Evolutionary conservation across 2,113 vertebrate genomes (phyloP), one percentile per base, ranked within the genome.

Genomic region (Perccottus glenii): DNA sequence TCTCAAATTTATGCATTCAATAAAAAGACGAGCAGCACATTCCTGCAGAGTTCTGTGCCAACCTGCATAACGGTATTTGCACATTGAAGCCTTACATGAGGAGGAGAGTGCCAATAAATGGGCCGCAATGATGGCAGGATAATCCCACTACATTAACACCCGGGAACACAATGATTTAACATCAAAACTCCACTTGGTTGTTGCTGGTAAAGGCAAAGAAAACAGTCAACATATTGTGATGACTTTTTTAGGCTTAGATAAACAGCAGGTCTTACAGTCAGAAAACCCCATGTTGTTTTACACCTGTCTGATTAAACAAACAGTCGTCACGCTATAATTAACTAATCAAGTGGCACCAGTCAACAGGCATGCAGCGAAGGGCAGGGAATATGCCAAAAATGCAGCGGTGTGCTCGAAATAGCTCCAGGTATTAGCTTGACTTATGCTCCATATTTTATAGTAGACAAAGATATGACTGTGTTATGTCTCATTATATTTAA

Each of bases 1-100:
- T 65, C 73, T 78, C 69, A 55, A 80, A 86, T 88, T 82, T 85
- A 83, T 87, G 81, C 60, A 76, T 82, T 84, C 64, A 83, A 66
- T 83, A 72, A 85, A 87, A 79, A 59, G 46, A 64, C 73, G 64
- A 77, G 55, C 66, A 47, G 73, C 52, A 60, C 82, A 85, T 87
- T 88, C 85, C 70, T 70, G 46, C 48, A 53, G 66, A 51, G 68
- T 75, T 82, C 65, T 83, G 81, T 87, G 83, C 82, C 73, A 75
- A 86, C 80, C 73, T 78, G 68, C 67, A 65, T 81, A 70, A 67
- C 71, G 70, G 63, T 75, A 80, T 85, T 79, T 85, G 71, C 75
- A 78, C 68, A 73, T 53, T 33, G 55, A 84, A 45, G 60, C 53
- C 6, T 53, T 83, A 79, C 56, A 71, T 35, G 62, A 61, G 72